Evolutionary conservation across 1,140 invertebrate genomes (phyloP), one percentile per base, ranked within the genome.

Genomic region (Drosophila ogumai): DNA sequence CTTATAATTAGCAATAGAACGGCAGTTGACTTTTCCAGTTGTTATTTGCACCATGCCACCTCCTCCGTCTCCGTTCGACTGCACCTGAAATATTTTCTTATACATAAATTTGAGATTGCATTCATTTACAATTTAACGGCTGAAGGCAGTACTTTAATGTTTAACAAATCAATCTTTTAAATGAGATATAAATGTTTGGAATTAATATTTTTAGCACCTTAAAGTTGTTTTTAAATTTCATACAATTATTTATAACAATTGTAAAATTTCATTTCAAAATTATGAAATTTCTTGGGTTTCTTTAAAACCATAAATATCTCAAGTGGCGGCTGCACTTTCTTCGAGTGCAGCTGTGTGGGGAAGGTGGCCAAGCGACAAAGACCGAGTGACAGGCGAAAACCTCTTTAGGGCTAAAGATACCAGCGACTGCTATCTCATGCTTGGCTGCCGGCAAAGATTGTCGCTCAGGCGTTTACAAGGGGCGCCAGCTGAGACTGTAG

Each of bases 1-100:
- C 82, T 85, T 85, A 86, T 85, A 85, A 85, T 85, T 85, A 85
- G 81, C 81, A 86, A 85, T 85, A 85, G 81, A 85, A 85, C 81
- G 81, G 73, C 81, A 85, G 81, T 85, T 85, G 81, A 85, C 82
- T 86, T 80, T 81, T 84, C 82, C 57, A 59, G 71, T 64, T 65
- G 52, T 63, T 74, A 73, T 75, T 75, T 59, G 38, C 66, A 54
- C 28, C 36, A 12, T 25, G 31, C 59, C 44, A 2, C 54, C 19
- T 6, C 25, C 25, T 28, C 25, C 19, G 19, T 22, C 19, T 22
- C 22, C 22, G 34, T 22, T 15, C 13, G 17, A 55, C 13, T 38
- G 52, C 52, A 55, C 52, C 38, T 15, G 13, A 25, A 55, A 38
- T 15, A 25, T 22, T 36, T 38, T 55, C 22, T 2, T n/a, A 31